phyloP scores from a whole-genome alignment of 2,113 vertebrate species.

The Scomber japonicus region DNA sequence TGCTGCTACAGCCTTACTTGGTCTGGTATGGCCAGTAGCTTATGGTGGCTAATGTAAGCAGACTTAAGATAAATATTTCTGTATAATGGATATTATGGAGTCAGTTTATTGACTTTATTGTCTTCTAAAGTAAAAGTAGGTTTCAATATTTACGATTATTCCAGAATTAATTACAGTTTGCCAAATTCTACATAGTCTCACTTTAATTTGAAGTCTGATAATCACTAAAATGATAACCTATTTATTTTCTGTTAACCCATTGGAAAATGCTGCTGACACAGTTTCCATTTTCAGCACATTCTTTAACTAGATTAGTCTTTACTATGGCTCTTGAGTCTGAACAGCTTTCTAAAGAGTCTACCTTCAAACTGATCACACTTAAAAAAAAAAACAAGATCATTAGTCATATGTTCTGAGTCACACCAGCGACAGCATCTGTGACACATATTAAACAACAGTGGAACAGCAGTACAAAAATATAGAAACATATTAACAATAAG shows the following conservation, averaged over 20 bases:
- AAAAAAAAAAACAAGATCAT: background rate
- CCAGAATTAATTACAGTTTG: too few relatives aligned
- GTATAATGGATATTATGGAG: too few relatives aligned
- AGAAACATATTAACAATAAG: background rate
- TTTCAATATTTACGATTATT: too few relatives aligned
- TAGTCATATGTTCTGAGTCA: conserved; percentile 11
- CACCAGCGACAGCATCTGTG: background rate
- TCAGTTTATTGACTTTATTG: too few relatives aligned
- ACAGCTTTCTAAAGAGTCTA: background rate
- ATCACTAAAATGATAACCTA: background rate
- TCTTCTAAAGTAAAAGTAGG: too few relatives aligned
- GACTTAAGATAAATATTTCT: too few relatives aligned
- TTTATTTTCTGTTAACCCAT: background rate
- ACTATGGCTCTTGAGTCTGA: background rate
- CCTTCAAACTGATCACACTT: background rate
- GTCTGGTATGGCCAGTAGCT: too few relatives aligned
- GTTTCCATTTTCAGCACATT: conserved; percentile 3
- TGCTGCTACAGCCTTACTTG: too few relatives aligned
- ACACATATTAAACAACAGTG: conserved; percentile 8
- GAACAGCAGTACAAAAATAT: background rate
- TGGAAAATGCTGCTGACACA: background rate
- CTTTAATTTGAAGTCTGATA: background rate
- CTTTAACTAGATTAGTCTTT: background rate
- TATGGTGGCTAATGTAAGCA: too few relatives aligned
- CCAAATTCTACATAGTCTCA: too few relatives aligned